These are phyloP conservation scores for Numenius arquata DNA, from an alignment of 2,113 vertebrate genomes.

Conservation along the genomic window DNA sequence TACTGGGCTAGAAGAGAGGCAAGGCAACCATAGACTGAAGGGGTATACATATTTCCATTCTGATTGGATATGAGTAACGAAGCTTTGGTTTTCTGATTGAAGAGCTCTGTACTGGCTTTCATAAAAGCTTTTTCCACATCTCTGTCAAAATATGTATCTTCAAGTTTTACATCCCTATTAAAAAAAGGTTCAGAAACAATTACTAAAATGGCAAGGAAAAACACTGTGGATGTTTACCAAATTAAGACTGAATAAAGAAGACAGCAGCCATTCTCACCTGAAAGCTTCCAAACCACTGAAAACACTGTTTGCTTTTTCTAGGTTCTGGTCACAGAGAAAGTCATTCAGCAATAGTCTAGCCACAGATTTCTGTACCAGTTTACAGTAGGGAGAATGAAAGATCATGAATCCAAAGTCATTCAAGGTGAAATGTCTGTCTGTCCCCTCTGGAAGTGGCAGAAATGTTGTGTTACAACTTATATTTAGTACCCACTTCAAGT, in stretches of 20 bases:
- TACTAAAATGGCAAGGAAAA: neutral
- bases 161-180: conserved; percentile 83
- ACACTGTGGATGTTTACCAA: neutral
- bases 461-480: neutral
- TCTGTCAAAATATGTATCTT: conserved; percentile 94
- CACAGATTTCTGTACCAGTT: conserved; percentile 92
- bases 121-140: conserved; percentile 98
- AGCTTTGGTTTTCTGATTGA: conserved; percentile 90
- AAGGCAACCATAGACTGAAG: conserved; percentile 96
- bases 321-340: conserved; percentile 82
- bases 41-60: conserved; percentile 98
- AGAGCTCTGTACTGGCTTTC: conserved; percentile 92
- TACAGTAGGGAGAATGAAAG: conserved; percentile 94
- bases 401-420: conserved; percentile 87
- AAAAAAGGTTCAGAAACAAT: neutral
- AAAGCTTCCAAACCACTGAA: conserved; percentile 87
- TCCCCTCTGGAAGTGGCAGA: conserved; percentile 77
- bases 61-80: conserved; percentile 92
- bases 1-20: conserved; percentile 92
- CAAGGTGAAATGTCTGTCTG: conserved; percentile 82
- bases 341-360: conserved; percentile 89
- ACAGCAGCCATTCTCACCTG: conserved; percentile 73
- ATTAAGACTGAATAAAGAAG: neutral
- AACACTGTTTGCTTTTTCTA: conserved; percentile 77
- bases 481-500: neutral